Base-by-base conservation (phyloP, 1,140 invertebrate genomes). In the Papilio xuthus region DNA sequence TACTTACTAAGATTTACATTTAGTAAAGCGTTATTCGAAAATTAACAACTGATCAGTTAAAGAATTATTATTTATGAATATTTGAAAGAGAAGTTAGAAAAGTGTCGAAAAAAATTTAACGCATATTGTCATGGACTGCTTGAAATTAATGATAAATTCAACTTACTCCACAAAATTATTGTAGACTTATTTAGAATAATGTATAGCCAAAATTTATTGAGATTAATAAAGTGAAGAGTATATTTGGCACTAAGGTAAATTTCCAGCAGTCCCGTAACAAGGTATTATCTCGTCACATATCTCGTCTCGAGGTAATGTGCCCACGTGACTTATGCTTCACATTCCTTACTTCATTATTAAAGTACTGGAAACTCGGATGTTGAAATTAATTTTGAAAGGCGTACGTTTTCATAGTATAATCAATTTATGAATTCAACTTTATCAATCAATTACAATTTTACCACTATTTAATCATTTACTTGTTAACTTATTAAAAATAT, bases 171-270 rank as follows among this genome's bases (percentile, higher is more conserved):
- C 56, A 47, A 47, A 18, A 26, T 60, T 23, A 26, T 26, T 26
- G 56, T 60, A 6, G 15, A 15, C 26, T 10, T 26, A 4, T 23
- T 60, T 26, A 60, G 23, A 60, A 60, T 26, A 60, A 60, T 23
- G 18, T 15, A 47, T 15, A 18, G 56, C 10, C 70, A 41, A 41
- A 44, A 41, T 42, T 50, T 28, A 44, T 9, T 73, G 15, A 73
- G 71, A 53, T 74, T 74, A 74, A 74, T 74, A 53, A 18, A 74
- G 72, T 73, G 87, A 69, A 77, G 83, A 76, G 85, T 86, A 88
- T 86, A 92, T 88, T 85, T 84, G 84, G 86, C 85, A 88, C 90
- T 82, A 89, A 90, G 88, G 90, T 91, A 89, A 93, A 93, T 93
- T 93, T 91, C 90, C 90, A 89, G 89, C 86, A 86, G 85, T 86